These are phyloP conservation scores for Indicator maculatus DNA, from an alignment of 2,113 vertebrate species.

Conservation along the genomic window DNA sequence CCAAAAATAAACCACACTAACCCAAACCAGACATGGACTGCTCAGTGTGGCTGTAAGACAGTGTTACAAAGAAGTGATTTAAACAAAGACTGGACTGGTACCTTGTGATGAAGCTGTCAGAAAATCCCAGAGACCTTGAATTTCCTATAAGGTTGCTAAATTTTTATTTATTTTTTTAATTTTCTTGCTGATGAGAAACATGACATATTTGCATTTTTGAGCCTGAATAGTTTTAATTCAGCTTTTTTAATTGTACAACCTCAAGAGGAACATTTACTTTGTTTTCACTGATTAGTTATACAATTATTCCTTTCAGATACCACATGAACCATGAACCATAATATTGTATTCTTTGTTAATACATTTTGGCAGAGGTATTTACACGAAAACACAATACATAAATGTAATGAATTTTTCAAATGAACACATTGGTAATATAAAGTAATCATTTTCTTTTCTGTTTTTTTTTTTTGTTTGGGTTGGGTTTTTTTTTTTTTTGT, in stretches of 20 bases:
- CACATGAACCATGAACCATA: constrained; percentile 82
- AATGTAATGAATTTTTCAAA: constrained; percentile 81
- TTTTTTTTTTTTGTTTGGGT: neutral
- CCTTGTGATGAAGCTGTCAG: neutral
- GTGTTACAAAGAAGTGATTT: neutral
- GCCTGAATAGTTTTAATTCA: constrained; percentile 84
- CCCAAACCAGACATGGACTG: neutral
- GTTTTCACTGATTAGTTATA: constrained; percentile 84
- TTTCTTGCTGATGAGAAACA: constrained; percentile 72
- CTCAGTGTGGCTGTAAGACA: neutral
- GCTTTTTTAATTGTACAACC: constrained; percentile 80
- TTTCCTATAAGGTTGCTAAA: constrained; percentile 37
- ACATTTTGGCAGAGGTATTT: constrained; percentile 80
- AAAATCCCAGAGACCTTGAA: neutral
- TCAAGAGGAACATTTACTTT: constrained; percentile 83
- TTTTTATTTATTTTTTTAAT: constrained; percentile 65
- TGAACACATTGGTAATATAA: constrained; percentile 70
- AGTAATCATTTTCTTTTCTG: constrained; percentile 55
- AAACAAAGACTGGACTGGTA: neutral
- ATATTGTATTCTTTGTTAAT: constrained; percentile 82
- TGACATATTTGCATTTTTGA: constrained; percentile 82
- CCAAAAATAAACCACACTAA: neutral
- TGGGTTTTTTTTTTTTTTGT: neutral
- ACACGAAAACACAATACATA: constrained; percentile 81
- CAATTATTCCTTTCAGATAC: constrained; percentile 83